Conservation (phyloP, 2,113 vertebrate genomes). For the Atrichornis clamosus region DNA sequence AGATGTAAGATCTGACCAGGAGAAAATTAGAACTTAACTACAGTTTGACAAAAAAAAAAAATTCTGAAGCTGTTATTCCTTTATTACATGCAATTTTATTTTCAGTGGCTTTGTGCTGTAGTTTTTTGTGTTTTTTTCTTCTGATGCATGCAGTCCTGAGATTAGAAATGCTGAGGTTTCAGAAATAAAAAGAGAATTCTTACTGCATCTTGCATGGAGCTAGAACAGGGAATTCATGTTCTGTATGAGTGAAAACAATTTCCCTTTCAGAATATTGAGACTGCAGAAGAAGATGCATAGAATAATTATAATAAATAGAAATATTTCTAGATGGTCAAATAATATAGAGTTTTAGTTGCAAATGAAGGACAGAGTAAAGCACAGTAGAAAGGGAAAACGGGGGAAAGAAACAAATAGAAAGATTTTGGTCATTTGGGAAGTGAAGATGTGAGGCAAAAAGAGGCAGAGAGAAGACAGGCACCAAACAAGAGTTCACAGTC, state of each 20-base stretch:
- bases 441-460: background rate
- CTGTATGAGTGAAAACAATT: background rate
- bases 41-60: background rate
- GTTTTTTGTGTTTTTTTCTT: background rate
- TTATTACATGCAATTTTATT: background rate
- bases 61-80: background rate
- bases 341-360: background rate
- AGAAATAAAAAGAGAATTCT: background rate
- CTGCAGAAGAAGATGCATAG: background rate
- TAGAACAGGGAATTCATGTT: background rate
- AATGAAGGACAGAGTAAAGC: background rate
- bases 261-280: background rate
- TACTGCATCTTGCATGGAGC: background rate
- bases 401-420: background rate
- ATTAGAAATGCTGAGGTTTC: background rate
- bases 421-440: background rate
- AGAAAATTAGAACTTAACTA: background rate
- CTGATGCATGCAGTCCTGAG: background rate
- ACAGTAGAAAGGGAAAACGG: background rate
- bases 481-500: background rate
- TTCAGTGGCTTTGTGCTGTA: fast-evolving
- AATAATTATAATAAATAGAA: background rate
- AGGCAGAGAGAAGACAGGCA: background rate
- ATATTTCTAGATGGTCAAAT: background rate
- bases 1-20: background rate